A percentile compares a stretch with the other conserved stretches of the same genome.
Conservation (phyloP, 1,140 invertebrate species). For the Drosophila sucinea region DNA sequence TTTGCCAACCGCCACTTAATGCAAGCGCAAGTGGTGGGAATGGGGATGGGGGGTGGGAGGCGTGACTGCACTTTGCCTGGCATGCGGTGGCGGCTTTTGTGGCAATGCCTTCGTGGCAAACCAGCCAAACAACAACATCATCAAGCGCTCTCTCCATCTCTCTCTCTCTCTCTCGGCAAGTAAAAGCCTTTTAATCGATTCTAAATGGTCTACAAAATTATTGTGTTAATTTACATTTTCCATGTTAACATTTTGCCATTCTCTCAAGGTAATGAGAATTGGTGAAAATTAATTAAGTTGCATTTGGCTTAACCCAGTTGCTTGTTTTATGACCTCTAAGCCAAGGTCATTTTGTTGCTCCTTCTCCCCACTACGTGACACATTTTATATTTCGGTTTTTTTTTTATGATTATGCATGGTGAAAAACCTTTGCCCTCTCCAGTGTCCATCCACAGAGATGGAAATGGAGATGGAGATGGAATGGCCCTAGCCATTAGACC, state of each 20-base stretch:
- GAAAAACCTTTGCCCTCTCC: conserved; percentile 26
- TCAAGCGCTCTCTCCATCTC: conserved; percentile 44
- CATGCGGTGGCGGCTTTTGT: conserved; percentile 71
- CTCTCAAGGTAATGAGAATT: conserved; percentile 14
- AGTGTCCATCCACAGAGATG: not conserved
- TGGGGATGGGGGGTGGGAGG: conserved; percentile 8
- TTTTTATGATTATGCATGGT: conserved; percentile 61
- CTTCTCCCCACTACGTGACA: conserved; percentile 31
- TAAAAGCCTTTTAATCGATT: conserved; percentile 78
- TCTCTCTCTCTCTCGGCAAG: conserved; percentile 35
- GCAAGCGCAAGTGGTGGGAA: conserved; percentile 41
- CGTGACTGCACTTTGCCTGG: conserved; percentile 63
- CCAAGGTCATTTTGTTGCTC: not conserved
- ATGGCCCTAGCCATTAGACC: conserved; percentile 23
- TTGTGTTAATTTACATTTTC: conserved; percentile 51
- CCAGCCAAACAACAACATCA: conserved; percentile 54
- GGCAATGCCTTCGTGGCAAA: conserved; percentile 54
- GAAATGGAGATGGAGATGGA: not conserved
- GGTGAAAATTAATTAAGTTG: conserved; percentile 26
- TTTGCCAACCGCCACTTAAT: conserved; percentile 78
- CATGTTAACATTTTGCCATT: conserved; percentile 37
- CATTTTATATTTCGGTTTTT: conserved; percentile 14
- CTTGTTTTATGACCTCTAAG: not conserved
- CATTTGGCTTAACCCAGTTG: not conserved
- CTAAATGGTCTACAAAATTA: conserved; percentile 60